phyloP scores from a whole-genome alignment of 2,797 vertebrate genomes.

The Trachurus trachurus region DNA sequence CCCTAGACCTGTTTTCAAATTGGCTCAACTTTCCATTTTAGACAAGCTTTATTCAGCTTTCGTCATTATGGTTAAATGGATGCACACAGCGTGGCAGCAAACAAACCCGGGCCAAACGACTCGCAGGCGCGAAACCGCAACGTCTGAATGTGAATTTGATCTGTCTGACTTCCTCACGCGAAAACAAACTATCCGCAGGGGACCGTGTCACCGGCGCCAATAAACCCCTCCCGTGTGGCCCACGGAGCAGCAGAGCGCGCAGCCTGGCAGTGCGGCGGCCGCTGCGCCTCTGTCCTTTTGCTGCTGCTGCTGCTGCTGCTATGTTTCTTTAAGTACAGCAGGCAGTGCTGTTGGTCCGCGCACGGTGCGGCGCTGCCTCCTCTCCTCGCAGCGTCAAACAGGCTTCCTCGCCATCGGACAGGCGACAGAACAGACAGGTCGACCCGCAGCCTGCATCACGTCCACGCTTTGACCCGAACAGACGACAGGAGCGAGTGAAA shows the following conservation, averaged over 20 bases:
- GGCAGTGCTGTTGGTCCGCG: slow-evolving; percentile 83
- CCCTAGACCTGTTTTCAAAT: background rate
- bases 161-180: background rate
- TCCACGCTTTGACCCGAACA: slow-evolving; percentile 50
- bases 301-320: slow-evolving; percentile 56
- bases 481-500: slow-evolving; percentile 22
- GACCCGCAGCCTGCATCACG: slow-evolving; percentile 35
- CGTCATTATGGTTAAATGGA: background rate
- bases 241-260: slow-evolving; percentile 14
- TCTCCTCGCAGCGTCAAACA: slow-evolving; percentile 66
- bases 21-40: background rate
- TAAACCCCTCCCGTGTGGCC: slow-evolving; percentile 16
- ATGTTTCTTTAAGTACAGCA: slow-evolving; percentile 83
- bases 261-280: slow-evolving; percentile 20
- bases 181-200: slow-evolving; percentile 2
- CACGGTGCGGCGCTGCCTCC: slow-evolving; percentile 70
- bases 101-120: background rate
- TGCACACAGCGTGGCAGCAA: background rate
- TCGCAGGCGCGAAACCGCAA: background rate
- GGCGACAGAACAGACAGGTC: slow-evolving; percentile 61
- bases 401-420: slow-evolving; percentile 54
- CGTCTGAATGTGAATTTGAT: background rate
- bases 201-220: background rate
- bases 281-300: slow-evolving; percentile 12
- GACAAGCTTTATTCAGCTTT: too few relatives aligned